Percentiles rank a stretch among this genome's conserved stretches.
Evolutionary conservation across 2,797 vertebrate genomes (phyloP).

Genomic region (Pitangus sulphuratus): DNA sequence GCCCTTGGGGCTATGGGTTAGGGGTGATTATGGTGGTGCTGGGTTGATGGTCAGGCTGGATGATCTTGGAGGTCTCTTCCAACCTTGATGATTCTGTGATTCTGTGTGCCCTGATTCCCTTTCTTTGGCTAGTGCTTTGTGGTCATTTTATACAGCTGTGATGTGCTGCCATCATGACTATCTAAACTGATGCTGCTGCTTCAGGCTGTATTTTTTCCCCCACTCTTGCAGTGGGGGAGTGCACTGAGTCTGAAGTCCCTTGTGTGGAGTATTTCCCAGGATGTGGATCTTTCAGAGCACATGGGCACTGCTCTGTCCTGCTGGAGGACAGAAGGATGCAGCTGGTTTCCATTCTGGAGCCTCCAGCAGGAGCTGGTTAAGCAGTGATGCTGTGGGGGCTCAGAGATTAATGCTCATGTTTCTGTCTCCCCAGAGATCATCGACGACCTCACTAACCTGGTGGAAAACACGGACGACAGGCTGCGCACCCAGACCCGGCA

Average conservation of each 20-base stretch:
- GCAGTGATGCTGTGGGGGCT: not conserved
- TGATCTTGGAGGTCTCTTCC: not conserved
- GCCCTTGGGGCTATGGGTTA: not conserved
- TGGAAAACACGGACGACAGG: slow-evolving; percentile 90
- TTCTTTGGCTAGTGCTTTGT: not conserved
- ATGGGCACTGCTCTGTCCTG: not conserved
- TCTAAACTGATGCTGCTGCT: not conserved
- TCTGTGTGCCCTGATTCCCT: not conserved
- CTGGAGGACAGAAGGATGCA: not conserved
- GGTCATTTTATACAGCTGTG: not conserved
- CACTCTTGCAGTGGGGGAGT: not conserved
- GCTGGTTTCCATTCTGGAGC: not conserved
- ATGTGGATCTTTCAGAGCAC: rapidly evolving
- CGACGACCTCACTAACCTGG: slow-evolving; percentile 90
- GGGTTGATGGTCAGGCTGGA: not conserved
- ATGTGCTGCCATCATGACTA: not conserved
- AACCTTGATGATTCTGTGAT: not conserved
- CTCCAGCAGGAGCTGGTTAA: not conserved
- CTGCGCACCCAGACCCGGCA: slow-evolving; percentile 87
- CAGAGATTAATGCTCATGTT: not conserved
- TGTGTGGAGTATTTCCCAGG: not conserved
- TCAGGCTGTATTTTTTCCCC: not conserved
- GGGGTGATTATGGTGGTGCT: not conserved
- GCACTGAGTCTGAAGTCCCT: not conserved
- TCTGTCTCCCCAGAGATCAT: slow-evolving; percentile 87